phyloP scores from a whole-genome alignment of 2,797 vertebrate genomes.

The Pagetopsis macropterus region DNA sequence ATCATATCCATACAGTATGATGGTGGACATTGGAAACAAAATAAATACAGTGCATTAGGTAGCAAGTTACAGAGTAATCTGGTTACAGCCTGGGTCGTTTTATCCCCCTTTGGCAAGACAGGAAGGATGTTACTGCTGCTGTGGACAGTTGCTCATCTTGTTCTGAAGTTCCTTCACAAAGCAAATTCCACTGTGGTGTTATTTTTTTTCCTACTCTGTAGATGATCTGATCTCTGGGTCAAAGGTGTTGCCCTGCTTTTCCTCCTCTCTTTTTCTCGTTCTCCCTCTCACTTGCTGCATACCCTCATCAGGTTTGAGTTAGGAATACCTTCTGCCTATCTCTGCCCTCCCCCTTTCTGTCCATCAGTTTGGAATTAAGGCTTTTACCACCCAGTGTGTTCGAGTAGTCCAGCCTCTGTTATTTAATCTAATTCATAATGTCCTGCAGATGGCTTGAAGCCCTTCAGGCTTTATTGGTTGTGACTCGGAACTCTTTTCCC shows the following conservation, averaged over 20 bases:
- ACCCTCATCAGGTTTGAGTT: constrained; percentile 55
- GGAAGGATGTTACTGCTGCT: constrained; percentile 1
- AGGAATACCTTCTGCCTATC: constrained; percentile 27
- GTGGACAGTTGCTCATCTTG: neutral
- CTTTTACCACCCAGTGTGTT: constrained; percentile 43
- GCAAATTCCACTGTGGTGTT: neutral
- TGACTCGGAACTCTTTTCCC: constrained; percentile 18
- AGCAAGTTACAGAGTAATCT: neutral
- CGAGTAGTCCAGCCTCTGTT: constrained; percentile 35
- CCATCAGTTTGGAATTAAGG: constrained; percentile 67
- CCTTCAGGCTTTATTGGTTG: constrained; percentile 45
- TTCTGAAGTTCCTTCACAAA: constrained; percentile 19
- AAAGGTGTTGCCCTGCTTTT: constrained; percentile 16
- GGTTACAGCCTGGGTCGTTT: neutral
- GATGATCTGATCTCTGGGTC: constrained; percentile 14
- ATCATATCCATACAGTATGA: neutral
- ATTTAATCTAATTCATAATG: constrained; percentile 61
- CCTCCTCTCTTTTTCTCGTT: neutral
- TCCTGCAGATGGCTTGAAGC: constrained; percentile 57
- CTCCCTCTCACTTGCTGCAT: constrained; percentile 1
- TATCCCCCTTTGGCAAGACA: neutral
- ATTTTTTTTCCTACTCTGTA: constrained; percentile 24
- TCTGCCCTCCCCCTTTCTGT: constrained; percentile 13
- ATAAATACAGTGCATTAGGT: neutral
- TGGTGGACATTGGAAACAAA: no score